phyloP scores from a whole-genome alignment of 2,888 invertebrate genomes.

The Eurytoma adleriae region DNA sequence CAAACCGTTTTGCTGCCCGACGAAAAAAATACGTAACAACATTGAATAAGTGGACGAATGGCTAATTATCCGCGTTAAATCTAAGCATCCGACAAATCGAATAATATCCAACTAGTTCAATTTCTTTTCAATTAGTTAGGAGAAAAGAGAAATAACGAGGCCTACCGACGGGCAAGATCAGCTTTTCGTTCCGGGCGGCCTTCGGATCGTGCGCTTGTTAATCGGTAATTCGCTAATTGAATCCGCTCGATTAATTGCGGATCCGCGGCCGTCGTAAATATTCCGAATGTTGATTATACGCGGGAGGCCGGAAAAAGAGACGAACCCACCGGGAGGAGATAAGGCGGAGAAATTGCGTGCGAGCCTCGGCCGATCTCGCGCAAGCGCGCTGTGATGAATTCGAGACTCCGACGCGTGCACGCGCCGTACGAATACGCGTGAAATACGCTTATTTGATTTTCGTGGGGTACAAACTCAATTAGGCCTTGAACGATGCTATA shows the following conservation, averaged over 20 bases:
- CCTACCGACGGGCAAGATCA: conserved; percentile 66
- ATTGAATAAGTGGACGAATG: not conserved
- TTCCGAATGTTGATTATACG: conserved; percentile 66
- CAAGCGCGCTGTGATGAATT: conserved; percentile 30
- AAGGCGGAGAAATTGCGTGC: conserved; percentile 24
- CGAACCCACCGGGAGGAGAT: conserved; percentile 14
- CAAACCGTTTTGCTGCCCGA: not conserved
- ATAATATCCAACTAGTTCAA: conserved; percentile 17
- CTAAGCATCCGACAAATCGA: conserved; percentile 17
- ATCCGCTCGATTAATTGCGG: conserved; percentile 72
- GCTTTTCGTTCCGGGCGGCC: conserved; percentile 57
- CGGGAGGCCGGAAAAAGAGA: conserved; percentile 49
- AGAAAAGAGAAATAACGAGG: conserved; percentile 24
- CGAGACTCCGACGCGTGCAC: not conserved
- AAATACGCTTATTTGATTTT: conserved; percentile 51
- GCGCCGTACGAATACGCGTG: conserved; percentile 36
- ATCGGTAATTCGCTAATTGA: conserved; percentile 74
- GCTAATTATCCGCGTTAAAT: conserved; percentile 24
- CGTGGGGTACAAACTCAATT: conserved; percentile 48
- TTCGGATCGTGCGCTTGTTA: conserved; percentile 64
- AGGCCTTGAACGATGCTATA: conserved; percentile 8
- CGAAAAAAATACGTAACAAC: not conserved
- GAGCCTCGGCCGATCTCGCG: conserved; percentile 15
- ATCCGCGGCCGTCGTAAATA: conserved; percentile 71
- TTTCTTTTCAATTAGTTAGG: conserved; percentile 63